These are phyloP conservation scores for Sceliomorpha sp. DNA, from an alignment of 2,888 invertebrate genomes.

Conservation along the genomic window DNA sequence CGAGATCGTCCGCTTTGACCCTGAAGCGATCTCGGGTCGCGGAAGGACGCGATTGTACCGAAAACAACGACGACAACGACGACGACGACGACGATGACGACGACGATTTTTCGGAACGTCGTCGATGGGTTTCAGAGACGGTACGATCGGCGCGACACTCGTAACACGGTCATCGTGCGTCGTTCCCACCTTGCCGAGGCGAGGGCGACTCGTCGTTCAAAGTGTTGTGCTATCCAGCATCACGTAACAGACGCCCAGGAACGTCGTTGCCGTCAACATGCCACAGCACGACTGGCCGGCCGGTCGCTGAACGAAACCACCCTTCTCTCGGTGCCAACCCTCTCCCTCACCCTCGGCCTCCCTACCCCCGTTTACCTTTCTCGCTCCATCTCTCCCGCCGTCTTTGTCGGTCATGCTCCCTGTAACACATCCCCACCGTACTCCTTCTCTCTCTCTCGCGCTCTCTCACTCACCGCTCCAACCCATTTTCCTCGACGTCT, in stretches of 20 bases:
- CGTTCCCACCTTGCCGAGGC: conserved; percentile 20
- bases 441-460: conserved; percentile 13
- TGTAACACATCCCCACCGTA: conserved; percentile 29
- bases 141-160: conserved; percentile 3
- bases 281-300: conserved; percentile 76
- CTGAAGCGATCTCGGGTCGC: neutral
- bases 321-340: too few relatives aligned
- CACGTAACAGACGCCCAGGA: conserved; percentile 52
- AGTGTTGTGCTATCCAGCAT: conserved; percentile 57
- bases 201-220: conserved; percentile 42
- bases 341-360: conserved; percentile 53
- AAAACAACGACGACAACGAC: too few relatives aligned
- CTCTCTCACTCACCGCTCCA: neutral
- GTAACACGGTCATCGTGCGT: conserved; percentile 12
- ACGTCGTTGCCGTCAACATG: conserved; percentile 65
- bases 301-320: conserved; percentile 65
- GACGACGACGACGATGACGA: too few relatives aligned
- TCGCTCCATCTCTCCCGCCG: conserved; percentile 34
- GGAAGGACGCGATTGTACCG: too few relatives aligned
- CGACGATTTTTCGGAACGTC: conserved; percentile 5
- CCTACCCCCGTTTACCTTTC: conserved; percentile 52
- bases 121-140: neutral
- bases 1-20: conserved; percentile 1
- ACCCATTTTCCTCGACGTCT: conserved; percentile 23
- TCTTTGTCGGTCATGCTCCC: too few relatives aligned